Evolutionary conservation across 2,113 vertebrate species (phyloP).

Genomic region (Hystrix brachyura): DNA sequence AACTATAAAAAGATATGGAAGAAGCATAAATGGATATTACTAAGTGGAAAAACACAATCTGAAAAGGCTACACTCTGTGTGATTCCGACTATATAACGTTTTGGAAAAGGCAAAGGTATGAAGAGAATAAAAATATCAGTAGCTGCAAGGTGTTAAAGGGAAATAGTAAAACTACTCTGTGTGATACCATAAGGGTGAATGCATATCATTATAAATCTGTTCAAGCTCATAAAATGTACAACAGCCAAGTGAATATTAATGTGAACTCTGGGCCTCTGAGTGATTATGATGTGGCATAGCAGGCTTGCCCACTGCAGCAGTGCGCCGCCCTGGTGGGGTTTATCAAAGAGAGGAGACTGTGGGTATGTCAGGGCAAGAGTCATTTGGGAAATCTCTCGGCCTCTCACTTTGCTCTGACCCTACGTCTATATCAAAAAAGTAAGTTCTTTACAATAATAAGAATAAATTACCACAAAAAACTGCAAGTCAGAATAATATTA

Average conservation of each 20-base stretch:
- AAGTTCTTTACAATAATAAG: not conserved
- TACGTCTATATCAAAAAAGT: not conserved
- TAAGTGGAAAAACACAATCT: not conserved
- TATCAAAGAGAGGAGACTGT: not conserved
- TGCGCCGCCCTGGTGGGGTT: not conserved
- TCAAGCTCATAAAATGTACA: not conserved
- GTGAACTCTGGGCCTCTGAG: no score
- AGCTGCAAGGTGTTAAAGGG: not conserved
- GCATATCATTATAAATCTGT: not conserved
- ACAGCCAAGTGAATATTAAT: not conserved
- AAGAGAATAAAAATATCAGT: not conserved
- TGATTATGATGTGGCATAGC: no score
- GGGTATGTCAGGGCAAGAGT: fast-evolving
- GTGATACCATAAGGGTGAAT: not conserved
- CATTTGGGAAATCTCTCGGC: not conserved
- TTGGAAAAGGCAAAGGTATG: not conserved
- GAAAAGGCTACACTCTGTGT: not conserved
- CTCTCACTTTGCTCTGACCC: not conserved
- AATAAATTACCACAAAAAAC: not conserved
- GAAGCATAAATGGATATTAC: not conserved
- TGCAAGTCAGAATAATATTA: not conserved
- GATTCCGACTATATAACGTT: not conserved
- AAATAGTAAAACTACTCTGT: not conserved
- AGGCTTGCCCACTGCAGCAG: not conserved
- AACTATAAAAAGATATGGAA: not conserved